Conservation (phyloP, 2,113 vertebrate genomes). For the Malurus elegans region DNA sequence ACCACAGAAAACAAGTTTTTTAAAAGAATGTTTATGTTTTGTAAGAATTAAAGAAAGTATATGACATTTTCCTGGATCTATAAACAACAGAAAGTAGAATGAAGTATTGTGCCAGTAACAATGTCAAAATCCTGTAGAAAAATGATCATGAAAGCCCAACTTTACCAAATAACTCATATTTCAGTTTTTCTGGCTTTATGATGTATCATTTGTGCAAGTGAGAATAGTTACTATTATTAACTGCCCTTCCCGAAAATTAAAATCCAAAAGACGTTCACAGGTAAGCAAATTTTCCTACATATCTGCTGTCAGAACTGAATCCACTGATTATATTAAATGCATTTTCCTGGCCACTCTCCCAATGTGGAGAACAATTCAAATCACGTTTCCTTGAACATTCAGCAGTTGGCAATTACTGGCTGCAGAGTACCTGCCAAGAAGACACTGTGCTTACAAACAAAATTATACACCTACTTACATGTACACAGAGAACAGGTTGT, state of each 20-base stretch:
- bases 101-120: not conserved
- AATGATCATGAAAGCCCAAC: not conserved
- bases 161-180: not conserved
- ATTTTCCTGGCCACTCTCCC: not conserved
- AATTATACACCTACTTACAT: not conserved
- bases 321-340: not conserved
- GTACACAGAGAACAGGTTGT: not conserved
- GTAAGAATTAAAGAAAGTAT: not conserved
- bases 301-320: not conserved
- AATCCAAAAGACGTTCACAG: not conserved
- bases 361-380: not conserved
- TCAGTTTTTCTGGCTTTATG: not conserved
- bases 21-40: not conserved
- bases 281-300: not conserved
- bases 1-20: not conserved
- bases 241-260: not conserved
- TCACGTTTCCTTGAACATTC: not conserved
- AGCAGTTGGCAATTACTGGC: not conserved
- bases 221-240: not conserved
- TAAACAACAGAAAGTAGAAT: not conserved
- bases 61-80: not conserved
- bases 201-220: not conserved
- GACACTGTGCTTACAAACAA: not conserved
- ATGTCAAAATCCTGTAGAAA: not conserved
- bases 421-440: not conserved